Conservation (phyloP, 2,113 vertebrate genomes). For the Chrysochloris asiatica region DNA sequence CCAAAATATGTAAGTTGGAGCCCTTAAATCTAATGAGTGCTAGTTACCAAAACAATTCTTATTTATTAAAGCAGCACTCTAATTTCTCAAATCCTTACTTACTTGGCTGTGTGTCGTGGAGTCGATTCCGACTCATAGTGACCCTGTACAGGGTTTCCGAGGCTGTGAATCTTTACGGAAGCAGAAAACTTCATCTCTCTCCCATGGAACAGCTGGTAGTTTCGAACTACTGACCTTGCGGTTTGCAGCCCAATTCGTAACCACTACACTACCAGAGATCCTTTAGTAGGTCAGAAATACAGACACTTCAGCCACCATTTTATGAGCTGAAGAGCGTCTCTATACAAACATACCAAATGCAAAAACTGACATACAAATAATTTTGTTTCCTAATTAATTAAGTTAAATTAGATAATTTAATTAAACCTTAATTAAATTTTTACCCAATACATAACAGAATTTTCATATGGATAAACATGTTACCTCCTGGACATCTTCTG, state of each 20-base stretch:
- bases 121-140: too few relatives aligned
- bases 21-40: not conserved
- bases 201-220: too few relatives aligned
- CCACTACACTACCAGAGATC: too few relatives aligned
- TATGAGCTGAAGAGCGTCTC: not conserved
- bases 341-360: not conserved
- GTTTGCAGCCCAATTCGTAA: too few relatives aligned
- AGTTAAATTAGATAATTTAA: not conserved
- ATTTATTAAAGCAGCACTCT: not conserved
- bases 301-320: not conserved
- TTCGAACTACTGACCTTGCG: too few relatives aligned
- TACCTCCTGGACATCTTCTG: conserved; percentile 99
- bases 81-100: not conserved
- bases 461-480: conserved; percentile 77
- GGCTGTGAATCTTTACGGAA: too few relatives aligned
- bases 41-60: not conserved
- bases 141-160: too few relatives aligned
- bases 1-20: not conserved
- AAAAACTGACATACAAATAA: not conserved
- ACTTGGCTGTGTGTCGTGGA: too few relatives aligned
- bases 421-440: conserved; percentile 13
- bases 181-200: too few relatives aligned
- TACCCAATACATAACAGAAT: conserved; percentile 50
- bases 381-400: not conserved
- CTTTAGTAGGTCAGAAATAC: not conserved